Conservation (phyloP, 2,888 invertebrate genomes). For the Cephalotes varians region DNA sequence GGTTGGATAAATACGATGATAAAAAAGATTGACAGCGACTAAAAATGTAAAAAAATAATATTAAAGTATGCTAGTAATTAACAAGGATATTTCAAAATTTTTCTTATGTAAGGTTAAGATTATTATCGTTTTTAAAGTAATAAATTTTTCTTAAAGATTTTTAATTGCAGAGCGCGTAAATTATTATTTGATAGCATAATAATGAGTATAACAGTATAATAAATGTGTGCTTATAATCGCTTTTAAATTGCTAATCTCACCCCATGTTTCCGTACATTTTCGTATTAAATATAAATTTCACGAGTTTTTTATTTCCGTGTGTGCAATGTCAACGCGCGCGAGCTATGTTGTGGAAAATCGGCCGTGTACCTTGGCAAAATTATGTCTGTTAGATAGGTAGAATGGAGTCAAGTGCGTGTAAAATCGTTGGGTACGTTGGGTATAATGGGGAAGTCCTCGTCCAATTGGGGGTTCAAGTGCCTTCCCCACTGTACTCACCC, state of each 20-base stretch:
- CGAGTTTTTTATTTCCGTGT: conserved; percentile 22
- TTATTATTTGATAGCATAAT: neutral
- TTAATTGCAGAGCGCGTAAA: neutral
- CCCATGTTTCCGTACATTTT: neutral
- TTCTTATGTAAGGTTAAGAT: neutral
- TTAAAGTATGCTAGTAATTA: neutral
- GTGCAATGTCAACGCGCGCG: conserved; percentile 45
- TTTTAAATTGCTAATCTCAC: conserved; percentile 17
- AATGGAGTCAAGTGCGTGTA: conserved; percentile 88
- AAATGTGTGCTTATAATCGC: neutral
- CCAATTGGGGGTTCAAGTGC: conserved; percentile 83
- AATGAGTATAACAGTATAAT: conserved; percentile 3
- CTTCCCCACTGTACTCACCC: conserved; percentile 79
- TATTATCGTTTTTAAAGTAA: neutral
- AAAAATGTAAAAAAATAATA: conserved; percentile 70
- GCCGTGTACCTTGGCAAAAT: conserved; percentile 66
- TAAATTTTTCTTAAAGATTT: neutral
- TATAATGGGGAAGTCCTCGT: conserved; percentile 82
- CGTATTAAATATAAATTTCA: conserved; percentile 12
- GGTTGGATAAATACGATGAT: conserved; percentile 74
- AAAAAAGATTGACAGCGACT: conserved; percentile 75
- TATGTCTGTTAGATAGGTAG: conserved; percentile 77
- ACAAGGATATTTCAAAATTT: neutral
- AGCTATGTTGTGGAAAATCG: conserved; percentile 66
- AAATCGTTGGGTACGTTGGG: conserved; percentile 86